phyloP scores from a whole-genome alignment of 2,797 vertebrate genomes.

The Characodon lateralis region DNA sequence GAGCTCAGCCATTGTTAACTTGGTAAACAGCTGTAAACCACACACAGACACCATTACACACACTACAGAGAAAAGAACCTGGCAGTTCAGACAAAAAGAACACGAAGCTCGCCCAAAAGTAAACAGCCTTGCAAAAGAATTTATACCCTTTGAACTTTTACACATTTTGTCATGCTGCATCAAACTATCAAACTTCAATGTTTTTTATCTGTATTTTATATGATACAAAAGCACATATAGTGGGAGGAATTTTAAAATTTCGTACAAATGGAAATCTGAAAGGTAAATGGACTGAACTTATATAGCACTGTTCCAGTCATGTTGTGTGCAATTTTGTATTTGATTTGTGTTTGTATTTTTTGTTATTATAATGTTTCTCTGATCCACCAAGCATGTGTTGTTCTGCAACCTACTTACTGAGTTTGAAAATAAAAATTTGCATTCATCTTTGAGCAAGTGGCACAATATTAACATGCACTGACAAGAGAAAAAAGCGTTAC shows the following conservation, averaged over 20 bases:
- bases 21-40: constrained; percentile 70
- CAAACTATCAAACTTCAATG: not conserved
- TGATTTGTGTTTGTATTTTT: too few species aligned
- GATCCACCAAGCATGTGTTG: not conserved
- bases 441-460: not conserved
- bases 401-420: not conserved
- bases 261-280: not conserved
- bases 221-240: not conserved
- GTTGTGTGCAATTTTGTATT: not conserved
- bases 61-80: constrained; percentile 24
- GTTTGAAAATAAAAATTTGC: not conserved
- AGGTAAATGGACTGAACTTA: too few species aligned
- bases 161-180: not conserved
- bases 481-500: not conserved
- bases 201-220: not conserved
- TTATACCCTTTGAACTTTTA: not conserved
- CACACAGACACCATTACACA: constrained; percentile 48
- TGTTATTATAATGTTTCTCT: not conserved
- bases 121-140: not conserved
- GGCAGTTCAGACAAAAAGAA: constrained; percentile 15
- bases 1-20: constrained; percentile 64
- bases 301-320: too few species aligned
- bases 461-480: not conserved
- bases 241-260: not conserved
- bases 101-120: not conserved